Conservation (phyloP, 64 coral and sea anemone species). For the Dendrophyllia cribrosa region DNA sequence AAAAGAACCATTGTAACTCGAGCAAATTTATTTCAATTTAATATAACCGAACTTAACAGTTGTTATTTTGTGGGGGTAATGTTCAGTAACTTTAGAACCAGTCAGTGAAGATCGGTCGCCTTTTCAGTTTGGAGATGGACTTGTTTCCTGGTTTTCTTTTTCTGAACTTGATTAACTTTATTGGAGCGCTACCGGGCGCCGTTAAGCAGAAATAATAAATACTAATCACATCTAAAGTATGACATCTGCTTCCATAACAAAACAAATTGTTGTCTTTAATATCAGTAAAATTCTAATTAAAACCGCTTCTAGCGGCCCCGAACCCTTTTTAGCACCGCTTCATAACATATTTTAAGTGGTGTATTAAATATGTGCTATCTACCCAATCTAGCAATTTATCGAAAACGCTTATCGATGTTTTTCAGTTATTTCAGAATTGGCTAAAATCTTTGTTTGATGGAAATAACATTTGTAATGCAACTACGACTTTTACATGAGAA, state of each 20-base stretch:
- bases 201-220: not conserved
- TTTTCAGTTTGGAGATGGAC: not conserved
- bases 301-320: not conserved
- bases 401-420: not conserved
- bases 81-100: not conserved
- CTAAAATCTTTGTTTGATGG: not conserved
- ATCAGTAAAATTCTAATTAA: slow-evolving; percentile 32
- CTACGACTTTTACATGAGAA: slow-evolving; percentile 2
- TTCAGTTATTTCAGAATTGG: not conserved
- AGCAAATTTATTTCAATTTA: slow-evolving; percentile 2
- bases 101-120: not conserved
- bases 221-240: not conserved
- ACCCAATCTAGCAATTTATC: not conserved
- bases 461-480: slow-evolving; percentile 17
- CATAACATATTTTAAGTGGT: slow-evolving; percentile 15
- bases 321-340: not conserved
- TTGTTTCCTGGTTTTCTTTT: not conserved
- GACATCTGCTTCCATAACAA: slow-evolving; percentile 7
- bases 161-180: not conserved
- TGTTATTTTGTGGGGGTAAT: not conserved
- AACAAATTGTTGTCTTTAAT: slow-evolving; percentile 34
- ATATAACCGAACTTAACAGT: slow-evolving; percentile 1
- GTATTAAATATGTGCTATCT: not conserved
- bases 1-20: not conserved
- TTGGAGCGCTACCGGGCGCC: not conserved